Percentiles rank a stretch among this genome's conserved stretches.
These are phyloP conservation scores for Drosophila fuyamai DNA, from an alignment of 1,140 invertebrate genomes.

Conservation along the genomic window DNA sequence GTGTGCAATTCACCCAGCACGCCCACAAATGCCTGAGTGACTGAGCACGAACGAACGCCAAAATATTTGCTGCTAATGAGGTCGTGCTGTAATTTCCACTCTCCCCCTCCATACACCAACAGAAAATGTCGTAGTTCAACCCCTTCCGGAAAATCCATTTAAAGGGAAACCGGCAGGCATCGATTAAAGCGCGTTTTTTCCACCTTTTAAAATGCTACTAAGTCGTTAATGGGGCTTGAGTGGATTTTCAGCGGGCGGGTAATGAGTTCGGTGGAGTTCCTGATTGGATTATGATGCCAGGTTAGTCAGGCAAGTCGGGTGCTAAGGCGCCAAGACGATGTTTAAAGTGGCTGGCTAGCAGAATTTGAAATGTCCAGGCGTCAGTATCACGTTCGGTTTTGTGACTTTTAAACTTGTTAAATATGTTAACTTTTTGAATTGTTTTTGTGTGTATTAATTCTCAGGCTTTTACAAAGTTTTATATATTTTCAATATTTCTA, in stretches of 20 bases:
- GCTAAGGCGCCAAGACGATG: constrained; percentile 1
- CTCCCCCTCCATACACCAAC: background rate
- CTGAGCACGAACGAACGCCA: constrained; percentile 48
- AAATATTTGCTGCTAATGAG: constrained; percentile 77
- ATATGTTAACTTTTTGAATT: no score
- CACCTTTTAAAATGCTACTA: constrained; percentile 46
- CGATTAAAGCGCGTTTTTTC: constrained; percentile 39
- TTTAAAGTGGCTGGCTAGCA: background rate
- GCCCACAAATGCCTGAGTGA: constrained; percentile 27
- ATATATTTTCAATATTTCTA: no score
- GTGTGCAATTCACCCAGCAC: no score
- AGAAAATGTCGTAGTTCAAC: constrained; percentile 4
- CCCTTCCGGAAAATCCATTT: constrained; percentile 33
- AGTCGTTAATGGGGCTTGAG: constrained; percentile 49
- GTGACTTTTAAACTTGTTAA: no score
- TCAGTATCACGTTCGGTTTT: no score
- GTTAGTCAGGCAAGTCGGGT: background rate
- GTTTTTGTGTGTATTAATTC: no score
- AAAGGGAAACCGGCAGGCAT: constrained; percentile 22
- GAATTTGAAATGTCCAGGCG: background rate
- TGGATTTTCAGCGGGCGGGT: constrained; percentile 26
- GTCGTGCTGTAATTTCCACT: constrained; percentile 55
- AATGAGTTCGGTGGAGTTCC: constrained; percentile 46
- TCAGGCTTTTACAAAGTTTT: no score
- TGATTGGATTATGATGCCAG: constrained; percentile 42